Evolutionary conservation across 2,113 vertebrate species (phyloP).

Genomic region (Mustelus asterias): DNA sequence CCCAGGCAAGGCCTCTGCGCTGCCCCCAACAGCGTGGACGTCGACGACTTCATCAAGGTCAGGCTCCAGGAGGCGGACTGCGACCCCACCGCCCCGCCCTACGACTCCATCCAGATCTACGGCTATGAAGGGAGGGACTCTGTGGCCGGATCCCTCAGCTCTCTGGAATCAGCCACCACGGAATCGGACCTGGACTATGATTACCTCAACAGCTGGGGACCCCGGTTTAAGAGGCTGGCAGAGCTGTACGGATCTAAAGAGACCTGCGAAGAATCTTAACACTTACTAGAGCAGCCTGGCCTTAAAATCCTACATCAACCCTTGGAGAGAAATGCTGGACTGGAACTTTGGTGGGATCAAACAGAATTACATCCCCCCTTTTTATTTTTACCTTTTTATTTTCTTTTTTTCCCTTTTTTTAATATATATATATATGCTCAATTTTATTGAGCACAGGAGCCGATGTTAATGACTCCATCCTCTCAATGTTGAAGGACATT

Average conservation of each 20-base stretch:
- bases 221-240: slow-evolving; percentile 96
- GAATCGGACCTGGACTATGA: slow-evolving; percentile 99
- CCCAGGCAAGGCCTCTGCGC: slow-evolving; percentile 73
- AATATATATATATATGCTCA: slow-evolving; percentile 10
- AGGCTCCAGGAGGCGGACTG: slow-evolving; percentile 88
- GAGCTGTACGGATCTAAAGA: slow-evolving; percentile 99
- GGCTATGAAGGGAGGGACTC: slow-evolving; percentile 94
- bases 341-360: neutral
- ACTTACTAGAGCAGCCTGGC: slow-evolving; percentile 28
- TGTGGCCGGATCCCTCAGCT: slow-evolving; percentile 89
- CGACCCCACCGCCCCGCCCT: slow-evolving; percentile 88
- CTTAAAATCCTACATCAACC: slow-evolving; percentile 5
- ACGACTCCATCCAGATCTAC: slow-evolving; percentile 99
- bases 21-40: slow-evolving; percentile 81
- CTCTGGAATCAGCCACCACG: slow-evolving; percentile 90
- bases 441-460: slow-evolving; percentile 21
- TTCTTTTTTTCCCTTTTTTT: neutral
- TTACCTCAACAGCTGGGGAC: slow-evolving; percentile 99
- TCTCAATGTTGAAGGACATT: neutral
- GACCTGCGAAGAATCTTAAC: slow-evolving; percentile 90
- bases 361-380: neutral
- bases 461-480: neutral
- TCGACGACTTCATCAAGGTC: slow-evolving; percentile 94
- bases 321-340: neutral
- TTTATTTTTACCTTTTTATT: neutral